Evolutionary conservation across 2,888 invertebrate species (phyloP).

Genomic region (Didymodactylos carnosus): DNA sequence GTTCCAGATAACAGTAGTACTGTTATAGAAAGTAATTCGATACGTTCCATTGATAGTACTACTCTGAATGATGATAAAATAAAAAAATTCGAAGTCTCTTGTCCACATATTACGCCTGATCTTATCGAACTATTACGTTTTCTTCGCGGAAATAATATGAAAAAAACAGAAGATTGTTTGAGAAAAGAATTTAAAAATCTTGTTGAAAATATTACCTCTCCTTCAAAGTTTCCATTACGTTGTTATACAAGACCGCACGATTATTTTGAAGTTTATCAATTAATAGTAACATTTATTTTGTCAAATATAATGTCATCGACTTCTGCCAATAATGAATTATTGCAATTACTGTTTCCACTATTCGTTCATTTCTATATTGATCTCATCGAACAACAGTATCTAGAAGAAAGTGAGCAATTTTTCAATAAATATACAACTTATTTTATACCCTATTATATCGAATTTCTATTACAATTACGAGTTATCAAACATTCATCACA

Average conservation of each 20-base stretch:
- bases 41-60: no score
- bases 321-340: not conserved
- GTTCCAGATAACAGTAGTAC: no score
- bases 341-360: slow-evolving; percentile 10
- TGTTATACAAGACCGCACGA: not conserved
- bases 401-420: not conserved
- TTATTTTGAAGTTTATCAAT: not conserved
- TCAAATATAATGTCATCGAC: not conserved
- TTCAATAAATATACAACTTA: not conserved
- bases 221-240: not conserved
- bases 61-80: not conserved
- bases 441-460: not conserved
- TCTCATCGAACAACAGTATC: not conserved
- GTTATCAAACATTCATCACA: not conserved
- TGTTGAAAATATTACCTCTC: not conserved
- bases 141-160: not conserved
- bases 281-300: no score
- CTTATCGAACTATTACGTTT: not conserved
- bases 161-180: not conserved
- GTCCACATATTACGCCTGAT: not conserved
- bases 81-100: not conserved
- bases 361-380: slow-evolving; percentile 11
- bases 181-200: not conserved
- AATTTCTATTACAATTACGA: not conserved
- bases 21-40: no score